Conservation (phyloP, 2,888 invertebrate species). For the Drosophila mercatorum region DNA sequence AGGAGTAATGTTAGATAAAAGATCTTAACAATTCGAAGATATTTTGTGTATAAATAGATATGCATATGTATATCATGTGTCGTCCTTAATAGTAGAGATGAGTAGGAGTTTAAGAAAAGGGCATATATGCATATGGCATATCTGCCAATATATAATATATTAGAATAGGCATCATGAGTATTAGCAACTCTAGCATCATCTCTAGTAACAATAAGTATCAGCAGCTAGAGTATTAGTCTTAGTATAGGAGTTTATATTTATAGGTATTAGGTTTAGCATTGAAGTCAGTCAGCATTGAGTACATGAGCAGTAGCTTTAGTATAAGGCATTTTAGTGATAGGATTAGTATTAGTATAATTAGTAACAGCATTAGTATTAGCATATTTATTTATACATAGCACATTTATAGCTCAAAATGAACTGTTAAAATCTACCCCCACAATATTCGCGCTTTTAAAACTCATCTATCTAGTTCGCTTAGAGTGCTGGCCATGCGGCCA, state of each 20-base stretch:
- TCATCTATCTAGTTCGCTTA: constrained; percentile 15
- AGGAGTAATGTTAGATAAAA: neutral
- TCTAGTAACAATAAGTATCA: too few relatives aligned
- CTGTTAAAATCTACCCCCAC: neutral
- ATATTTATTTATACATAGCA: neutral
- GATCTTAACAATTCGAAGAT: neutral
- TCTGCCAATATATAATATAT: too few relatives aligned
- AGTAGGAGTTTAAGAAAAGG: neutral
- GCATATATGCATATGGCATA: too few relatives aligned
- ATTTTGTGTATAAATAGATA: neutral
- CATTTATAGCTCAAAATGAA: neutral
- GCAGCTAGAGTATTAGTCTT: too few relatives aligned
- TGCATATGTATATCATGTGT: neutral
- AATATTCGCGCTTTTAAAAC: neutral
- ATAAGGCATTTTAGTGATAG: too few relatives aligned
- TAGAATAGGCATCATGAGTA: too few relatives aligned
- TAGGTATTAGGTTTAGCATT: too few relatives aligned
- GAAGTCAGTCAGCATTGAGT: too few relatives aligned
- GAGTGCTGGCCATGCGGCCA: constrained; percentile 12
- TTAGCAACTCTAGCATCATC: too few relatives aligned
- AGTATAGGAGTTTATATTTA: too few relatives aligned
- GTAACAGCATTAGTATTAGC: neutral
- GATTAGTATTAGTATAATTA: neutral
- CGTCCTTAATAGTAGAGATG: neutral
- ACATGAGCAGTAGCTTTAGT: too few relatives aligned